phyloP scores from a whole-genome alignment of 1,140 invertebrate species.

The Lycorma delicatula region DNA sequence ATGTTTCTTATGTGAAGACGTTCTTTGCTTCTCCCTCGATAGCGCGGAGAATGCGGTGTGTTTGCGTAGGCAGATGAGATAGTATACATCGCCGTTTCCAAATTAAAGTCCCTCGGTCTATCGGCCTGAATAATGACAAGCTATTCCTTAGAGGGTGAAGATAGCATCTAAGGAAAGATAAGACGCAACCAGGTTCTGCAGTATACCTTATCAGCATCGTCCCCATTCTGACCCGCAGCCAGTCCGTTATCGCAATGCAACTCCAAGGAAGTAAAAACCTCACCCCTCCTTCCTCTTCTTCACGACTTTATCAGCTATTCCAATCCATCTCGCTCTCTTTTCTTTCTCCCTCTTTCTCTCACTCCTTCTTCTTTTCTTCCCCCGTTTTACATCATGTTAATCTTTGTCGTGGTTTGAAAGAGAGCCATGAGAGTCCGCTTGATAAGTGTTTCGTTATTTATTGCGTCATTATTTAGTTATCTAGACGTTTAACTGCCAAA shows the following conservation, averaged over 20 bases:
- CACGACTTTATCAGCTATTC: constrained; percentile 3
- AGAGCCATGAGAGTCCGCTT: not conserved
- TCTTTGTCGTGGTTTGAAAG: not conserved
- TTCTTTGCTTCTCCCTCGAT: too few species aligned
- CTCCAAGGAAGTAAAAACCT: too few species aligned
- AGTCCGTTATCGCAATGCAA: constrained; percentile 5
- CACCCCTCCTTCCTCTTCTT: constrained; percentile 1
- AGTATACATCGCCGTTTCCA: too few species aligned
- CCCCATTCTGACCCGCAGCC: constrained; percentile 10
- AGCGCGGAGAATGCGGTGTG: too few species aligned
- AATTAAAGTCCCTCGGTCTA: too few species aligned
- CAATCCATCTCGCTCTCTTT: constrained; percentile 4
- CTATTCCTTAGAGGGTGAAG: not conserved
- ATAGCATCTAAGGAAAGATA: not conserved
- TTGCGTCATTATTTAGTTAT: not conserved
- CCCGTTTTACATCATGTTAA: constrained; percentile 4
- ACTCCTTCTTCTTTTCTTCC: too few species aligned
- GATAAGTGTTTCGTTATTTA: not conserved
- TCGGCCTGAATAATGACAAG: not conserved
- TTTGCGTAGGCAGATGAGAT: too few species aligned
- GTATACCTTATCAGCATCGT: constrained; percentile 26
- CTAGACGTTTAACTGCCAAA: not conserved
- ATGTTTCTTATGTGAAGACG: too few species aligned
- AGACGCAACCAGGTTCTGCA: not conserved
- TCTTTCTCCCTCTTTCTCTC: not conserved